Conservation (phyloP, 2,113 vertebrate genomes). For the Osmerus mordax region DNA sequence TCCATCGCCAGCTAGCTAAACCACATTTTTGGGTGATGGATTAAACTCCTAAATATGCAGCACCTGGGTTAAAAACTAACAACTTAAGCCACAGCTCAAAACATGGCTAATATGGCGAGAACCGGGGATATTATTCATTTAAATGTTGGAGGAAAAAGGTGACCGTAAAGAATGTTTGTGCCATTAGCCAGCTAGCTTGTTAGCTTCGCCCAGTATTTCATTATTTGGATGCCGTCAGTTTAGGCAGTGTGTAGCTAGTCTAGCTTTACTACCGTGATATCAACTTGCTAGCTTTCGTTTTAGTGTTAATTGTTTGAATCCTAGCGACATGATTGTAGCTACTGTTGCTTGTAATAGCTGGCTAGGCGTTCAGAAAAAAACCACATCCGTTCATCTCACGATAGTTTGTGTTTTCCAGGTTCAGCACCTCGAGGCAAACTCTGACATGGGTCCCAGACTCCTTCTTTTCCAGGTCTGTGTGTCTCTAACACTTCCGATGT, state of each 20-base stretch:
- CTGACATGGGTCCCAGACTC: slow-evolving; percentile 91
- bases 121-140: slow-evolving; percentile 78
- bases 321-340: too few species aligned
- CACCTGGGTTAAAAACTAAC: neutral
- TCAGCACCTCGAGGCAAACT: slow-evolving; percentile 87
- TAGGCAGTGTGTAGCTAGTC: too few species aligned
- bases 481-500: too few species aligned
- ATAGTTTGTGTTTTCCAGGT: slow-evolving; percentile 48
- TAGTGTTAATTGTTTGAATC: too few species aligned
- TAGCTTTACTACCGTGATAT: too few species aligned
- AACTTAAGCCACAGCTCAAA: neutral
- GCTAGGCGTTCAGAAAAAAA: too few species aligned
- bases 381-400: too few species aligned
- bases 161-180: slow-evolving; percentile 13
- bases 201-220: too few species aligned
- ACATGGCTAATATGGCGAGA: slow-evolving; percentile 27
- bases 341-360: too few species aligned
- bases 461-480: slow-evolving; percentile 85
- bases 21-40: neutral
- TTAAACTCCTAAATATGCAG: neutral
- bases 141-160: slow-evolving; percentile 80
- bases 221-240: too few species aligned
- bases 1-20: neutral
- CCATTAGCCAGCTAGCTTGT: neutral
- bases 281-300: too few species aligned